phyloP scores from a whole-genome alignment of 2,888 invertebrate species.

The Drosophila imparisetae region DNA sequence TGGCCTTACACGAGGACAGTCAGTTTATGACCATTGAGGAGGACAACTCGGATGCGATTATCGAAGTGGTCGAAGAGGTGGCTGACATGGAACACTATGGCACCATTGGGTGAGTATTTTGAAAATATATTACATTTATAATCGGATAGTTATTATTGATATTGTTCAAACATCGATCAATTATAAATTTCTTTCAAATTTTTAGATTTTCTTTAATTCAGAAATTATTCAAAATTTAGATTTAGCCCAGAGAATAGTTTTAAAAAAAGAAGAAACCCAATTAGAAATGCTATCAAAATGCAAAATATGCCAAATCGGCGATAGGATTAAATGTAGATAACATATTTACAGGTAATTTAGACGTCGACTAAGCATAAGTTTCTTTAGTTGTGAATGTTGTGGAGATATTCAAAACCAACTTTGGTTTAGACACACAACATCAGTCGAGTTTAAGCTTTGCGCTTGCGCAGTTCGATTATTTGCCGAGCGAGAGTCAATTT shows the following conservation, averaged over 20 bases:
- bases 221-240: background rate
- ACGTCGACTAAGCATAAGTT: slow-evolving; percentile 11
- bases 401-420: slow-evolving; percentile 16
- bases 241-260: background rate
- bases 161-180: background rate
- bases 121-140: background rate
- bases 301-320: too few relatives aligned
- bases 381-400: background rate
- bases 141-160: background rate
- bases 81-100: slow-evolving; percentile 60
- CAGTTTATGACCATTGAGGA: slow-evolving; percentile 56
- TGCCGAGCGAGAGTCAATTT: slow-evolving; percentile 4
- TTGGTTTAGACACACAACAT: background rate
- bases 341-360: slow-evolving; percentile 17
- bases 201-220: background rate
- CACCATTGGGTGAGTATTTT: slow-evolving; percentile 58
- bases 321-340: background rate
- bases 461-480: slow-evolving; percentile 31
- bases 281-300: background rate
- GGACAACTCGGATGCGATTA: slow-evolving; percentile 66
- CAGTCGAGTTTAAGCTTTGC: slow-evolving; percentile 54
- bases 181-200: background rate
- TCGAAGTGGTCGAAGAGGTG: slow-evolving; percentile 70
- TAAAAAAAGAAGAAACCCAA: background rate
- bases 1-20: slow-evolving; percentile 1